Evolutionary conservation across 2,888 invertebrate species (phyloP).

Genomic region (Xestobium rufovillosum): DNA sequence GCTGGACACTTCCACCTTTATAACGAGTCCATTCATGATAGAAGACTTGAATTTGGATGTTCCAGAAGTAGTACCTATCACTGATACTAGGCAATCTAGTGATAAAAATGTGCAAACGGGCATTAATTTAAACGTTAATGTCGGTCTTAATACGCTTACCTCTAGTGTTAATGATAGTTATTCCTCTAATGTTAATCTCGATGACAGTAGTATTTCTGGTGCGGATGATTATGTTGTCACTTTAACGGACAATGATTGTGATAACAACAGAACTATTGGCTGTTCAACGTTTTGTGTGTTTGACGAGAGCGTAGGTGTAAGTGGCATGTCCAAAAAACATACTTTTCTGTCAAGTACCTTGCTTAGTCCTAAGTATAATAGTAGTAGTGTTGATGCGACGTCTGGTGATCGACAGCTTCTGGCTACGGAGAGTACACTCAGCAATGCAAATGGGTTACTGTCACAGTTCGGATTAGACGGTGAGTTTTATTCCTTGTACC

Average conservation of each 20-base stretch:
- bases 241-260: conserved; percentile 16
- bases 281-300: conserved; percentile 38
- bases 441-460: conserved; percentile 36
- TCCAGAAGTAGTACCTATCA: conserved; percentile 33
- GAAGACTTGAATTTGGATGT: conserved; percentile 36
- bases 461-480: conserved; percentile 38
- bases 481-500: conserved; percentile 23
- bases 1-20: conserved; percentile 45
- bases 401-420: conserved; percentile 21
- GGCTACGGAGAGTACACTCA: conserved; percentile 20
- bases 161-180: conserved; percentile 30
- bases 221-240: conserved; percentile 9
- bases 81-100: conserved; percentile 38
- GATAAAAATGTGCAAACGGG: conserved; percentile 32
- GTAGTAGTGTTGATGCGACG: conserved; percentile 36
- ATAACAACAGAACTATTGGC: conserved; percentile 32
- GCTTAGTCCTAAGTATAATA: conserved; percentile 41
- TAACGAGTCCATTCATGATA: conserved; percentile 49
- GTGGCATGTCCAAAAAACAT: conserved; percentile 24
- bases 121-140: conserved; percentile 32
- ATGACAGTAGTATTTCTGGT: conserved; percentile 6
- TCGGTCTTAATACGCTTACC: conserved; percentile 36
- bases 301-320: conserved; percentile 27
- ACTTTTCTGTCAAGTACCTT: conserved; percentile 35
- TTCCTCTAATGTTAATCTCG: conserved; percentile 25